These are phyloP conservation scores for Mimas tiliae DNA, from an alignment of 2,888 invertebrate genomes.

Conservation along the genomic window DNA sequence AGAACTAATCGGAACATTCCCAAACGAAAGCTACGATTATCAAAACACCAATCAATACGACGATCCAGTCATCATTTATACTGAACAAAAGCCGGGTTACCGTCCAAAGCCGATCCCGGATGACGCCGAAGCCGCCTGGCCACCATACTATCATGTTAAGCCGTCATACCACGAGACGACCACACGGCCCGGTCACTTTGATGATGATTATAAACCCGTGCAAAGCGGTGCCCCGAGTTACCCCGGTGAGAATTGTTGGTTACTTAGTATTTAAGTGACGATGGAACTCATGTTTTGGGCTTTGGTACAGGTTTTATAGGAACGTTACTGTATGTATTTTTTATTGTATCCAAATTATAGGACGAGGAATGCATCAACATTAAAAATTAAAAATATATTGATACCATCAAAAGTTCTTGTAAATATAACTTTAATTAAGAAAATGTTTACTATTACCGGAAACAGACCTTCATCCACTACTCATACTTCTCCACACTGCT, in stretches of 20 bases:
- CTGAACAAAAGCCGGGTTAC: slow-evolving; percentile 55
- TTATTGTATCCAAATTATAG: no score
- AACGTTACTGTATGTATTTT: no score
- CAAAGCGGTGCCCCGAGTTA: slow-evolving; percentile 69
- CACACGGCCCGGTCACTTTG: slow-evolving; percentile 55
- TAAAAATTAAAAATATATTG: no score
- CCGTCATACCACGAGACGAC: slow-evolving; percentile 78
- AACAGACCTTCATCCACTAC: no score
- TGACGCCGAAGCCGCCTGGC: slow-evolving; percentile 56
- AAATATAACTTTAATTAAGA: no score
- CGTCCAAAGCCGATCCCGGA: slow-evolving; percentile 61
- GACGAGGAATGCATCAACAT: no score
- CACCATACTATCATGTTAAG: slow-evolving; percentile 76
- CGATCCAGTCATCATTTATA: slow-evolving; percentile 79
- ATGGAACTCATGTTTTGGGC: slow-evolving; percentile 46
- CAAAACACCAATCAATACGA: slow-evolving; percentile 78
- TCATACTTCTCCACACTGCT: no score
- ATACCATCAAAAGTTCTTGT: no score
- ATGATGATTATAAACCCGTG: slow-evolving; percentile 80
- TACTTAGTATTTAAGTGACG: slow-evolving; percentile 34
- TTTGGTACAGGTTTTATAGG: background rate
- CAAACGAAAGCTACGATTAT: slow-evolving; percentile 77
- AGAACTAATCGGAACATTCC: slow-evolving; percentile 80
- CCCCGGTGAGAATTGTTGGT: slow-evolving; percentile 69
- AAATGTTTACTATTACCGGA: no score